Base-by-base conservation (phyloP, 2,888 invertebrate species). In the Standfussiana lucernea region DNA sequence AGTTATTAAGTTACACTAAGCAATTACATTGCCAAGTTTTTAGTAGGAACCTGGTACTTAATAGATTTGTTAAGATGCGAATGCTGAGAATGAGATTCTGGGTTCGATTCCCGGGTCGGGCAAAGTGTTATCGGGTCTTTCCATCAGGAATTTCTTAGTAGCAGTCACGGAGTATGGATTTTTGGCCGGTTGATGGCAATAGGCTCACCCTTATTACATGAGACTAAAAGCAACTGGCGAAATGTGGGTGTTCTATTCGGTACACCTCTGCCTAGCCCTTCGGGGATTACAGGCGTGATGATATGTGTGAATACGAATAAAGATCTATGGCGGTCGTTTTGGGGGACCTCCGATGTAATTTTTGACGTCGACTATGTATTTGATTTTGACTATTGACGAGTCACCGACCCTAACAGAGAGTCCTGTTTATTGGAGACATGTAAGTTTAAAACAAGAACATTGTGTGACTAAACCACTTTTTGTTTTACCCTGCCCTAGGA, bases 1-100 rank as follows among this genome's bases (percentile, higher is more conserved):
- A 72, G 78, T 85, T 37, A 72, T n/a, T 71, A 71, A 56, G 42
- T 80, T 68, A 35, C 45, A 24, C 35, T 69, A 56, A 83, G 53
- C 37, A 61, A 61, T 68, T 40, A 40, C n/a, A 59, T 72, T 64
- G 45, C 35, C 1, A 35, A 18, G 37, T 68, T 32, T 24, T 4
- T 53, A 24, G 28, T n/a, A 24, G 0, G 24, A 21, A 45, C 18
- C 7, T 72, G 1, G 59, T 64, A n/a, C n/a, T n/a, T n/a, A 68
- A 42, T 0, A 45, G 72, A 78, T 56, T 72, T 32, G 47, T 18
- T 78, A 15, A 64, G 15, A n/a, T n/a, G 8, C 8, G 8, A 47
- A 6, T 21, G 47, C 21, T 47, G 47, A 47, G 47, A 21, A 21
- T 47, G 47, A 21, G 21, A 21, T 8, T 21, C 47, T 47, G 47